phyloP scores from a whole-genome alignment of 2,888 invertebrate genomes.

The Lymantria monacha region DNA sequence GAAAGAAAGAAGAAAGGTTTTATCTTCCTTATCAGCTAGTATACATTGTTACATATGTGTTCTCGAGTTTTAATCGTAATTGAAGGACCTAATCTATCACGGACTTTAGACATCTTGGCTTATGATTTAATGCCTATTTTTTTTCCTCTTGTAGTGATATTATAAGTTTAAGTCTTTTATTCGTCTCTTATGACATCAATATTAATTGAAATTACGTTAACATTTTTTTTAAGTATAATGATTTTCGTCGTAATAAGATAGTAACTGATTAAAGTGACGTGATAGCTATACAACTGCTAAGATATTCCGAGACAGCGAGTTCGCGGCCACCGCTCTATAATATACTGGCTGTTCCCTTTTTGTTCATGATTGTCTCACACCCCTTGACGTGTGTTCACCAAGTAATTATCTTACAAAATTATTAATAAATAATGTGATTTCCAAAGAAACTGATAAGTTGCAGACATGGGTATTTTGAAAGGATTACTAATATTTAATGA shows the following conservation, averaged over 20 bases:
- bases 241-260: conserved; percentile 38
- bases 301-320: conserved; percentile 66
- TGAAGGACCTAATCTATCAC: too few species aligned
- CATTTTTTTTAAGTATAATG: too few species aligned
- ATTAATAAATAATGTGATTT: conserved; percentile 21
- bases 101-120: too few species aligned
- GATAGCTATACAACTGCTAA: conserved; percentile 58
- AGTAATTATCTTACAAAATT: conserved; percentile 29
- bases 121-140: too few species aligned
- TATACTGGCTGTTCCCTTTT: conserved; percentile 54
- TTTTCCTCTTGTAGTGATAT: too few species aligned
- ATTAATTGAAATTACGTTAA: too few species aligned
- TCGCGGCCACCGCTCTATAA: conserved; percentile 64
- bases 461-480: conserved; percentile 7
- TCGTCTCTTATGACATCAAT: too few species aligned
- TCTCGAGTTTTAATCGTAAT: too few species aligned
- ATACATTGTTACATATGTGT: too few species aligned
- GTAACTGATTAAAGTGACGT: conserved; percentile 45
- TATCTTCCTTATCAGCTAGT: too few species aligned
- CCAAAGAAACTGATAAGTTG: conserved; percentile 21
- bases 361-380: conserved; percentile 45
- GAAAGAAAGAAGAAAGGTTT: too few species aligned
- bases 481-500: conserved; percentile 16
- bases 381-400: conserved; percentile 37
- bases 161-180: too few species aligned